A percentile compares a stretch with the other conserved stretches of the same genome.
Evolutionary conservation across 2,797 vertebrate genomes (phyloP).

Genomic region (Smutsia temminckii): DNA sequence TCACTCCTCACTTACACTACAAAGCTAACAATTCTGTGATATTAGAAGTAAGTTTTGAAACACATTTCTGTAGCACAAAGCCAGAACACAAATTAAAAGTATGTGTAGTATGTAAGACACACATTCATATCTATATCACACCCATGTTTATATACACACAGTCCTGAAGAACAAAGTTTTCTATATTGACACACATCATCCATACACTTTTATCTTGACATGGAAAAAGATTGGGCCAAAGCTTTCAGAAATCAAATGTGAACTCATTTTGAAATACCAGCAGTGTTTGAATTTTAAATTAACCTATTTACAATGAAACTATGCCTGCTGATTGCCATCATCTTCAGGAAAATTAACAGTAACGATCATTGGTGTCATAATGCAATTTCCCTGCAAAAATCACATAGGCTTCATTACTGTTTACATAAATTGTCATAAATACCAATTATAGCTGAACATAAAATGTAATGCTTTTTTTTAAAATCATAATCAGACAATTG

Average conservation of each 20-base stretch:
- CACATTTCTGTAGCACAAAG: neutral
- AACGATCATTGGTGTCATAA: constrained; percentile 90
- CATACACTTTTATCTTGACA: constrained; percentile 74
- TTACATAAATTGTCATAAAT: constrained; percentile 91
- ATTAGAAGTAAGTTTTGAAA: neutral
- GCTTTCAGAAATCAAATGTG: constrained; percentile 86
- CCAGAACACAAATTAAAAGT: neutral
- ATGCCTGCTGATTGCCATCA: constrained; percentile 89
- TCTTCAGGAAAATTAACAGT: constrained; percentile 90
- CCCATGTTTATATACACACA: neutral
- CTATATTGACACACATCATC: constrained; percentile 49
- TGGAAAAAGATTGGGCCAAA: constrained; percentile 82
- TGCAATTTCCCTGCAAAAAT: constrained; percentile 89
- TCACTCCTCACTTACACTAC: neutral
- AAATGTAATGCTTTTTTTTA: constrained; percentile 88
- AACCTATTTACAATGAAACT: constrained; percentile 90
- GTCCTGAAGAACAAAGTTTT: constrained; percentile 48
- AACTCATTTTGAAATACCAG: constrained; percentile 88
- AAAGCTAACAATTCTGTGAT: neutral
- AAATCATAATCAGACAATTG: constrained; percentile 89
- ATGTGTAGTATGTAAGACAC: neutral
- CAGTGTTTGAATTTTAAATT: constrained; percentile 89
- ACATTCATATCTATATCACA: neutral
- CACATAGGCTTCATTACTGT: constrained; percentile 89
- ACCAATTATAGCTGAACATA: constrained; percentile 89